Evolutionary conservation across 2,113 vertebrate species (phyloP), one percentile per base, ranked within the genome.

Genomic region (Promerops cafer): DNA sequence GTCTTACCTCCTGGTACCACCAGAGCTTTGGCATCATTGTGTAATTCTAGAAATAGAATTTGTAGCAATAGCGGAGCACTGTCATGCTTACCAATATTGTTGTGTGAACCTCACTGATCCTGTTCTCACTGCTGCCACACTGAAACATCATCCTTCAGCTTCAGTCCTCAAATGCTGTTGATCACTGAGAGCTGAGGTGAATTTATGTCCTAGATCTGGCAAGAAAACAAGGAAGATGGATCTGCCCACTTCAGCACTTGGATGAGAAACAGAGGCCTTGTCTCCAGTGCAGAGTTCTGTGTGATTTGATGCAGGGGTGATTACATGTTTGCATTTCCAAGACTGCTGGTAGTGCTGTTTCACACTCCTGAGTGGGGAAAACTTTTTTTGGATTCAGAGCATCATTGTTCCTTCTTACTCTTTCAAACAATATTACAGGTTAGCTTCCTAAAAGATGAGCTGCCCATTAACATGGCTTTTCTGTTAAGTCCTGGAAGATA

Each of bases 21-120:
- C 39, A 74, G 70, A 80, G 54, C 63, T 83, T 60, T 77, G 85
- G 30, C 2, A 6, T 79, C 39, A 6, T 3, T 28, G 33, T 83
- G 54, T 45, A 13, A 52, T 74, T 94, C 16, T 53, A 39, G 47
- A 66, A 86, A 42, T 57, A 42, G 40, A 42, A 14, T 75, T 37
- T 52, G 39, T 45, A 80, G 59, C 45, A 56, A 7, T 11, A 80
- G 63, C 47, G 64, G 71, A 31, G 50, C 17, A 3, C 9, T 76
- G 11, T 35, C 7, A 1, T 4, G 17, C 12, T 84, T 19, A 4
- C 13, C 47, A 21, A 0, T 47, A 10, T 2, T 49, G 53, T 11
- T 78, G 45, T 30, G 44, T 87, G 82, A 52, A n/a, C 47, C 44
- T 87, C 22, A 26, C 0, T n/a, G 65, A 37, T 92, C 35, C 20